Evolutionary conservation across 2,113 vertebrate species (phyloP).

Genomic region (Nasalis larvatus): DNA sequence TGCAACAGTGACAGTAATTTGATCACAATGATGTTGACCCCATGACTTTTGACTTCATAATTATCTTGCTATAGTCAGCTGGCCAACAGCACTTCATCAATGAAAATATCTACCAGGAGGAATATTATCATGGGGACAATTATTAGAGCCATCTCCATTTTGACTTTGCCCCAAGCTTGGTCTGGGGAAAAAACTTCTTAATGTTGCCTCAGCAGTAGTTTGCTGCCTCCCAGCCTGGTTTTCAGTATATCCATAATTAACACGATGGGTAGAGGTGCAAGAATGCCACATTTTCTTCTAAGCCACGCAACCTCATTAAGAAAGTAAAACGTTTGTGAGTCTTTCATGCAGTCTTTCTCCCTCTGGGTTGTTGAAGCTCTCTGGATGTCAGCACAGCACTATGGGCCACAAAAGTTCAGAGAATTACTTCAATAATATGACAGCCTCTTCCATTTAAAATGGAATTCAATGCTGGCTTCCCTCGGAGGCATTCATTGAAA

Average conservation of each 20-base stretch:
- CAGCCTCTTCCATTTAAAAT: slow-evolving; percentile 78
- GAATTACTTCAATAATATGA: slow-evolving; percentile 79
- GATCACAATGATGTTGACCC: background rate
- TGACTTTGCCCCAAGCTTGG: background rate
- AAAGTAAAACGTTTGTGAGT: slow-evolving; percentile 61
- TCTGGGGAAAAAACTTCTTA: background rate
- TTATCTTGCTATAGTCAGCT: background rate
- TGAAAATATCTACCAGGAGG: background rate
- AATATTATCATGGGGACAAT: background rate
- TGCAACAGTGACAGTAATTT: background rate
- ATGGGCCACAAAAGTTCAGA: slow-evolving; percentile 74
- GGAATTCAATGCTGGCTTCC: slow-evolving; percentile 69
- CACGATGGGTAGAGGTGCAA: background rate
- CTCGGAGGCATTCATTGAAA: slow-evolving; percentile 82
- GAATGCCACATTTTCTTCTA: background rate
- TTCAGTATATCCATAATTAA: slow-evolving; percentile 16
- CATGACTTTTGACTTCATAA: background rate
- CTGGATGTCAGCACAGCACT: slow-evolving; percentile 71
- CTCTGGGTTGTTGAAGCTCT: slow-evolving; percentile 64
- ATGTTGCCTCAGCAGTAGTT: background rate
- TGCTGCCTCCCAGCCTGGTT: background rate
- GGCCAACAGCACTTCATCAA: background rate
- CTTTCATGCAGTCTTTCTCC: slow-evolving; percentile 54
- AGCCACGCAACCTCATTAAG: slow-evolving; percentile 66
- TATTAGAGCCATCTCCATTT: background rate